phyloP scores from a whole-genome alignment of 1,140 invertebrate species.

The Lysiphlebus fabarum region DNA sequence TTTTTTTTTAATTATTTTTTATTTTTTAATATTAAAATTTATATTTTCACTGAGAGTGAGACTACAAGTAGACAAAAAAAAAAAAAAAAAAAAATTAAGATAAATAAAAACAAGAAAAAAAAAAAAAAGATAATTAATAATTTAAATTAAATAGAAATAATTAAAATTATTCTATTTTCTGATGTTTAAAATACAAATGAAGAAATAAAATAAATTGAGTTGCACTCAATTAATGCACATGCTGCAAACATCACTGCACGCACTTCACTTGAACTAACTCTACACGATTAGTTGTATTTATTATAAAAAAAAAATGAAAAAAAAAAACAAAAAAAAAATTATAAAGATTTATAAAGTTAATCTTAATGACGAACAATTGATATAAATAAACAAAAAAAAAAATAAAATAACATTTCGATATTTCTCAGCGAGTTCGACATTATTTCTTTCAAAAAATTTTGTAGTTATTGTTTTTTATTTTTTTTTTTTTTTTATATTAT shows the following conservation, averaged over 20 bases:
- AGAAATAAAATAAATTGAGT: constrained; percentile 33
- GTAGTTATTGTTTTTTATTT: too few relatives aligned
- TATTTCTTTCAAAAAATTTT: too few relatives aligned
- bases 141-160: constrained; percentile 7
- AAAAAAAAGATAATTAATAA: constrained; percentile 12
- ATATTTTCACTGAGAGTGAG: constrained; percentile 38
- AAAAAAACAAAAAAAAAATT: constrained; percentile 7
- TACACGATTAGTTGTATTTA: constrained; percentile 51
- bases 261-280: constrained; percentile 55
- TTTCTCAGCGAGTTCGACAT: too few relatives aligned
- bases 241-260: constrained; percentile 50
- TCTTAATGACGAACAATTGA: too few relatives aligned
- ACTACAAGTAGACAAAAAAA: neutral
- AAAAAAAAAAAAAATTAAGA: too few relatives aligned
- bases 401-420: too few relatives aligned
- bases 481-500: too few relatives aligned
- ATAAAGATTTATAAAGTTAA: too few relatives aligned
- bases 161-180: constrained; percentile 24
- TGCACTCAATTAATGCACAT: constrained; percentile 47
- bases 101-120: too few relatives aligned
- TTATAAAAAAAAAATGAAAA: constrained; percentile 49
- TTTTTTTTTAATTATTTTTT: constrained; percentile 28
- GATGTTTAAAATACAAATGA: constrained; percentile 26
- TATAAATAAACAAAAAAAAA: too few relatives aligned
- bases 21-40: neutral